These are phyloP conservation scores for Cephalopachus bancanus DNA, from an alignment of 2,797 vertebrate species.

Conservation along the genomic window DNA sequence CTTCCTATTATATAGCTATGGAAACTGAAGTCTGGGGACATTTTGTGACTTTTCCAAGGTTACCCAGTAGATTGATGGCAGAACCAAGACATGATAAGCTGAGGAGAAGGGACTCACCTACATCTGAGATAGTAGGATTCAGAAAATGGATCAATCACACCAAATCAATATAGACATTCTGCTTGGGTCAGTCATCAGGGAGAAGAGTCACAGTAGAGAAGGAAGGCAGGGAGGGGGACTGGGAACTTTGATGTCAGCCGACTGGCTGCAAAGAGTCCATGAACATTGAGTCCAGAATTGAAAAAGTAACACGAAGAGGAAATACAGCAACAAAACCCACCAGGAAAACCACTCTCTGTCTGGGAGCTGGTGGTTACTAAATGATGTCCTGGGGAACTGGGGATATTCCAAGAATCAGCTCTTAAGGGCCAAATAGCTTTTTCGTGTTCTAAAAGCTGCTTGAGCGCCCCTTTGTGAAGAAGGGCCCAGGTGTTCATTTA, in stretches of 20 bases:
- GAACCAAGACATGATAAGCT: background rate
- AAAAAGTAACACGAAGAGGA: conserved; percentile 47
- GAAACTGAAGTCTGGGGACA: background rate
- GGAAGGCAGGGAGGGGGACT: background rate
- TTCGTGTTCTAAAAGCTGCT: conserved; percentile 82
- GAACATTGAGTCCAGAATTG: background rate
- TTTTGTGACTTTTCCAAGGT: background rate
- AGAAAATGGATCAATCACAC: background rate
- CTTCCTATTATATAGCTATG: background rate
- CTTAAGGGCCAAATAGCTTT: conserved; percentile 80
- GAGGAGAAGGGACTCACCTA: background rate
- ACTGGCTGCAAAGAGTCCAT: background rate
- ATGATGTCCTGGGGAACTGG: conserved; percentile 70
- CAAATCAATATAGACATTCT: background rate
- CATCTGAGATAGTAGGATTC: background rate
- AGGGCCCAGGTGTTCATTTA: conserved; percentile 86
- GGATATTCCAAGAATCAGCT: conserved; percentile 76
- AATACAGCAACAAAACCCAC: conserved; percentile 73
- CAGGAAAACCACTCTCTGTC: conserved; percentile 64
- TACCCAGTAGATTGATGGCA: background rate
- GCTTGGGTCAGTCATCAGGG: background rate
- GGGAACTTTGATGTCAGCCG: too few relatives aligned
- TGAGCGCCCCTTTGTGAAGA: conserved; percentile 71
- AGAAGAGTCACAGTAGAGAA: background rate
- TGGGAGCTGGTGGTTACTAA: conserved; percentile 76